phyloP scores from a whole-genome alignment of 2,888 invertebrate genomes.

The Mimumesa dahlbomi region DNA sequence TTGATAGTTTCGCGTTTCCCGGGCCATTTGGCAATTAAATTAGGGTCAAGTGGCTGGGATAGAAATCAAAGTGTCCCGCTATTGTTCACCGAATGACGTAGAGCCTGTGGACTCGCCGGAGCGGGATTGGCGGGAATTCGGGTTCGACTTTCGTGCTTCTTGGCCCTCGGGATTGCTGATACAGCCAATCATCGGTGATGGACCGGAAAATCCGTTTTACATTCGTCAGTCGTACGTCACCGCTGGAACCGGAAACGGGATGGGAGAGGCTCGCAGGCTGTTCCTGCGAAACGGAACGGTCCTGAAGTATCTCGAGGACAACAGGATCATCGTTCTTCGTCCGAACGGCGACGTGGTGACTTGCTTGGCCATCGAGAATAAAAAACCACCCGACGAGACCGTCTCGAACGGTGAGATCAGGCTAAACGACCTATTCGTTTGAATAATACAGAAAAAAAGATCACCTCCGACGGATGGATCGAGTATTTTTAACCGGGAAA shows the following conservation, averaged over 20 bases:
- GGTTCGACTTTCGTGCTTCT: slow-evolving; percentile 63
- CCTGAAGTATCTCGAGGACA: slow-evolving; percentile 71
- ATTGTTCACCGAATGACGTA: no score
- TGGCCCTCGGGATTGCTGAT: slow-evolving; percentile 72
- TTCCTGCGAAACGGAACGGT: slow-evolving; percentile 75
- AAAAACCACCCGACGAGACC: not conserved
- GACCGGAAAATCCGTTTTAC: slow-evolving; percentile 67
- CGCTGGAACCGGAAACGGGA: slow-evolving; percentile 22
- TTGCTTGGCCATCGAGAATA: slow-evolving; percentile 56
- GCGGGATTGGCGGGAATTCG: slow-evolving; percentile 18
- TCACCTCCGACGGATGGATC: no score
- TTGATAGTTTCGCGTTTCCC: no score
- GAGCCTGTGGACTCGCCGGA: no score
- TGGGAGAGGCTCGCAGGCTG: slow-evolving; percentile 62
- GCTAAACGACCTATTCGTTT: no score
- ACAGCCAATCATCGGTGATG: slow-evolving; percentile 59
- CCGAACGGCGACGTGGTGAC: slow-evolving; percentile 72
- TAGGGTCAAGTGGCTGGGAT: no score
- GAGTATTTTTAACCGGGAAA: no score
- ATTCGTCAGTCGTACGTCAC: slow-evolving; percentile 69
- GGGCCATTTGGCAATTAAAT: no score
- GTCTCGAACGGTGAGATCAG: not conserved
- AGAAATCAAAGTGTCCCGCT: no score
- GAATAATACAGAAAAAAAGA: no score
- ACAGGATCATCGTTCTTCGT: slow-evolving; percentile 68